Conservation (phyloP, 2,888 invertebrate genomes). For the Thumatha senex region DNA sequence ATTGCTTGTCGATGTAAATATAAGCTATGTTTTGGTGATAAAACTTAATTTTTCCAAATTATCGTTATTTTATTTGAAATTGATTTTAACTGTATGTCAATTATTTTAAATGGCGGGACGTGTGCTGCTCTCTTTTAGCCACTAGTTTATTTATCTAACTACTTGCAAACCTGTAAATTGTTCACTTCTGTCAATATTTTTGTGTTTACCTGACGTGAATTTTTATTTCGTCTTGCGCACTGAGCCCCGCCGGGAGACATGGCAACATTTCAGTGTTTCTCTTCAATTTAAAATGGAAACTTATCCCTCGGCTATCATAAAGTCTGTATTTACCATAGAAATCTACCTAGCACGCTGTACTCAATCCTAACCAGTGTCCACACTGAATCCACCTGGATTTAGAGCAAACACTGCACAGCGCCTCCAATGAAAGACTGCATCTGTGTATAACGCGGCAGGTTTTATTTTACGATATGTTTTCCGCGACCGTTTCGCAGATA, state of each 20-base stretch:
- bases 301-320: constrained; percentile 80
- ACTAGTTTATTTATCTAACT: constrained; percentile 50
- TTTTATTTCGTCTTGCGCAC: constrained; percentile 71
- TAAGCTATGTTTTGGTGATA: too few relatives aligned
- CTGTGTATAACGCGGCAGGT: constrained; percentile 63
- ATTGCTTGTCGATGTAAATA: too few relatives aligned
- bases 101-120: too few relatives aligned
- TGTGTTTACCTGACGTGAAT: constrained; percentile 72
- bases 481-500: constrained; percentile 78
- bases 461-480: constrained; percentile 81
- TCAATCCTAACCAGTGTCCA: constrained; percentile 78
- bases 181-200: constrained; percentile 75
- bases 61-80: too few relatives aligned
- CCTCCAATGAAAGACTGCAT: constrained; percentile 59
- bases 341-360: constrained; percentile 71
- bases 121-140: too few relatives aligned
- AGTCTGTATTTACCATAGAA: constrained; percentile 82
- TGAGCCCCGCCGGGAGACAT: constrained; percentile 69
- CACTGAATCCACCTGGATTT: constrained; percentile 77
- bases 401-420: constrained; percentile 58
- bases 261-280: constrained; percentile 78
- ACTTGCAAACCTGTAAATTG: constrained; percentile 54
- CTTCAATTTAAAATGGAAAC: constrained; percentile 82
- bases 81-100: too few relatives aligned
- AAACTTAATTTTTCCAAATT: too few relatives aligned